Base-by-base conservation (phyloP, 2,113 vertebrate genomes). In the Solenodon paradoxus region DNA sequence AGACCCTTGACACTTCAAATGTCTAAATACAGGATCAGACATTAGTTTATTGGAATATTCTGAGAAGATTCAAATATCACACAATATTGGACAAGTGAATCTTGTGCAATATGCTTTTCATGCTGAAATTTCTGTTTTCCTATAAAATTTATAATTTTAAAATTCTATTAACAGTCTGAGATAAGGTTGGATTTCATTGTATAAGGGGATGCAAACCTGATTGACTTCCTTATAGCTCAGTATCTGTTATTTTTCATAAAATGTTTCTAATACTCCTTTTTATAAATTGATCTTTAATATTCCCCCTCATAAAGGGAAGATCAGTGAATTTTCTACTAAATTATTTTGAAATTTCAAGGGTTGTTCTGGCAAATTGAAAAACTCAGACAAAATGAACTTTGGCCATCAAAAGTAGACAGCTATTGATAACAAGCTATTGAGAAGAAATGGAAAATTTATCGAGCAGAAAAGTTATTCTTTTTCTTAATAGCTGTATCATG, bases 371-470 rank as follows among this genome's bases (percentile, higher is more conserved):
- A 45, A 75, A 63, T 79, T 53, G 51, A 19, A 95, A 87, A 75
- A 64, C 13, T 26, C 49, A 7, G 17, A n/a, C 40, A 74, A 83
- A 94, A 79, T 69, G 89, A 87, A 74, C 32, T 49, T 88, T 55
- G 38, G 11, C 53, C 17, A 38, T 61, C 72, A 20, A 74, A 63
- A 93, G 47, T 57, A 55, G n/a, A 42, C 32, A 53, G 42, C 30
- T 93, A 82, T 53, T 82, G 74, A 88, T 40, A 59, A 10, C 30
- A 82, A 94, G 38, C 32, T 81, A 49, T 49, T 95, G 45, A 83
- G 32, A 92, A 79, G 45, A 86, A 78, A 82, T 64, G 28, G 47
- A 82, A 95, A 61, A 77, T 89, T 92, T 85, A 59, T 35, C 12
- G 7, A 78, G 7, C 57, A 75, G 64, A 59, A 96, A 90, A 78